A percentile compares a stretch with the other conserved stretches of the same genome.
Evolutionary conservation across 1,140 invertebrate genomes (phyloP).

Genomic region (Pseudomyrmex gracilis): DNA sequence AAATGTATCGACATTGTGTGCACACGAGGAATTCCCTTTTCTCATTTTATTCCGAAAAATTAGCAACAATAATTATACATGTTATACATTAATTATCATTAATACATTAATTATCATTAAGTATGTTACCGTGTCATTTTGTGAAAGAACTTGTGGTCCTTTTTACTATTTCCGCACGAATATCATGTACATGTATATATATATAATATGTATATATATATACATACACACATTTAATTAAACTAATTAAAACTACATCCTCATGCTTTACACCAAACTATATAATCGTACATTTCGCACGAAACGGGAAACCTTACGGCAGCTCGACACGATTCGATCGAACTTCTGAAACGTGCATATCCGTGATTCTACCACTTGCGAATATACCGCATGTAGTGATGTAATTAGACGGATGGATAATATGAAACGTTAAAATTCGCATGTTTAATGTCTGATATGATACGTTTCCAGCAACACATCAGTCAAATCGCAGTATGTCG

Average conservation of each 20-base stretch:
- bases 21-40: neutral
- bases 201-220: too few species aligned
- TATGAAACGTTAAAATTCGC: constrained; percentile 13
- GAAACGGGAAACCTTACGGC: neutral
- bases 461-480: neutral
- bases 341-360: constrained; percentile 16
- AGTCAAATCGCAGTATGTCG: constrained; percentile 9
- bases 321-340: neutral
- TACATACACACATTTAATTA: neutral
- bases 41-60: neutral
- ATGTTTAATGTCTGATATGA: constrained; percentile 21
- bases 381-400: neutral
- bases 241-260: neutral
- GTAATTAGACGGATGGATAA: constrained; percentile 22
- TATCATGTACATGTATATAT: too few species aligned
- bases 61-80: constrained; percentile 5
- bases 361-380: constrained; percentile 20
- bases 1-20: neutral
- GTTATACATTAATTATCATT: neutral
- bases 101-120: neutral
- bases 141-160: neutral
- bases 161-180: too few species aligned
- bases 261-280: too few species aligned
- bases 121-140: neutral
- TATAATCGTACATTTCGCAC: too few species aligned